A percentile compares a stretch with the other conserved stretches of the same genome.
These are phyloP conservation scores for Acropora yongei DNA, from an alignment of 64 coral and sea anemone genomes.

Conservation along the genomic window DNA sequence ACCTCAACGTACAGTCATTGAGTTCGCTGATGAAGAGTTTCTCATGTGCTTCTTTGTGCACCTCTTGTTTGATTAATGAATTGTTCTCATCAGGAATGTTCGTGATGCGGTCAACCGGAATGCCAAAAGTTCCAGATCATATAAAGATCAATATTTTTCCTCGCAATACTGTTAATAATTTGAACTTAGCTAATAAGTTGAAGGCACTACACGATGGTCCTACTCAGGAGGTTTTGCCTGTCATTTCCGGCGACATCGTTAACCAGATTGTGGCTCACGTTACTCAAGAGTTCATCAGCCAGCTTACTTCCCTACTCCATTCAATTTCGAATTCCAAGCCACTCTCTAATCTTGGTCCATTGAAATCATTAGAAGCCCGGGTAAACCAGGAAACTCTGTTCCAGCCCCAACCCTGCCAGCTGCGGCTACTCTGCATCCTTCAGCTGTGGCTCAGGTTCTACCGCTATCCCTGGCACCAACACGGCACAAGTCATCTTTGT, in stretches of 20 bases:
- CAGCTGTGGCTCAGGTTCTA: background rate
- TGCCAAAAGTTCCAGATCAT: too few species aligned
- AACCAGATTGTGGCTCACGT: conserved; percentile 26
- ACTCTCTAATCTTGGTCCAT: background rate
- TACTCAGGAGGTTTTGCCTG: background rate
- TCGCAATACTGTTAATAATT: too few species aligned
- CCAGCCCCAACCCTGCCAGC: background rate
- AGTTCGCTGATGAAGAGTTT: too few species aligned
- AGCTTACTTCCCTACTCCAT: background rate
- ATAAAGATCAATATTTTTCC: too few species aligned
- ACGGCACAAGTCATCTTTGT: background rate
- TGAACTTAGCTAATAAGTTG: too few species aligned
- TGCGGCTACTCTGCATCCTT: background rate
- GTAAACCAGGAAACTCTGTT: background rate
- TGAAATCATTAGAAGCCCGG: background rate
- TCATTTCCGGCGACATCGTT: background rate
- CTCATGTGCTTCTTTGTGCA: too few species aligned
- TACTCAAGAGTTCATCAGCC: background rate
- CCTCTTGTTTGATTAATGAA: too few species aligned
- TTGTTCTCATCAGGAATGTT: too few species aligned
- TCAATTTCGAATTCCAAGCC: background rate
- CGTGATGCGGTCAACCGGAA: too few species aligned
- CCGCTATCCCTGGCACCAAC: background rate
- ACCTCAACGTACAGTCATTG: too few species aligned
- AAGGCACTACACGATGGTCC: background rate